Base-by-base conservation (phyloP, 2,888 invertebrate species). In the Rhamphomyia laevipes region DNA sequence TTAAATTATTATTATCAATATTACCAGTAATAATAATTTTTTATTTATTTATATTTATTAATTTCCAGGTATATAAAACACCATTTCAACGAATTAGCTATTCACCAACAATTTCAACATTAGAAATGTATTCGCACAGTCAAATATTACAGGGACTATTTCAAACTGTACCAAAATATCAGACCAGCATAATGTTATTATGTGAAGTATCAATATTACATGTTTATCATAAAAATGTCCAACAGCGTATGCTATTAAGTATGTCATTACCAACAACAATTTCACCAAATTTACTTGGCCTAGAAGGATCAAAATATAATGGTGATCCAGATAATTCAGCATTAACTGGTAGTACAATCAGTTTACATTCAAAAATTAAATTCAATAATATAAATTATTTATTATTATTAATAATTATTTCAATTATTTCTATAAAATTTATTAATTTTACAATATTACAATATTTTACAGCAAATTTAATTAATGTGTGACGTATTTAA, bases 301-400 rank as follows among this genome's bases (percentile, higher is more conserved):
- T 70, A 3, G 70, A 70, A 53, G 70, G 69, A 35, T 67, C 67
- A 40, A 69, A 69, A 51, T 62, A 61, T 54, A 67, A 64, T 49
- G 69, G 70, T 33, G 70, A 70, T 59, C 70, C 70, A 23, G 70
- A 70, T 51, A 71, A 71, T 48, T 71, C 70, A 13, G 66, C 70
- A 16, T 59, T 70, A 21, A 71, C 71, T 16, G 70, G 64, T 17
- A 60, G 58, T 9, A 38, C 54, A 47, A 45, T 40, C 37, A n/a
- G 49, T 35, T 35, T 35, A 35, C 23, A 27, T 27, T 21, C 21
- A 21, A 3, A 21, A 21, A 6, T 7, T 27, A 27, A 27, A 27
- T 27, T 27, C 9, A 35, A 35, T 30, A 30, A 30, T 35, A 35
- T 35, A n/a, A 35, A 35, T 35, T 35, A 4, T 13, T 13, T n/a